Evolutionary conservation across 64 coral and sea anemone genomes (phyloP).

Genomic region (Stylophora pistillata): DNA sequence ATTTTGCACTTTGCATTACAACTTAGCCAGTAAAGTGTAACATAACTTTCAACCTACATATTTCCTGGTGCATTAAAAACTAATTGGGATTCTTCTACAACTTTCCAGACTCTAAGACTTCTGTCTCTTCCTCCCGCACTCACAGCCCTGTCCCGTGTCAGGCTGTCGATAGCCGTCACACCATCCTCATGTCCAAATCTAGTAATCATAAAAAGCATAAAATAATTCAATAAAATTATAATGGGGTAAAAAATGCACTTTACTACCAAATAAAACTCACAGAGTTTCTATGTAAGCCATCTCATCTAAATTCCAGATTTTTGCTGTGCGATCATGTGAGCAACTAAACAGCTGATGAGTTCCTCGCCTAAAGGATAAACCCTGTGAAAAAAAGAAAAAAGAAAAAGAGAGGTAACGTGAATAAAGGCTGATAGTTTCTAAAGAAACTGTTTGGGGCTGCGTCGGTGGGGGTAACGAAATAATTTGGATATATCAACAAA

Average conservation of each 20-base stretch:
- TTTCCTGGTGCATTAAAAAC: conserved; percentile 80
- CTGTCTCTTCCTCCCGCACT: conserved; percentile 88
- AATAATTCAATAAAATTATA: background rate
- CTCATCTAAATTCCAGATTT: conserved; percentile 99
- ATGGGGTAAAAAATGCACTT: background rate
- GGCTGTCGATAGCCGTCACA: conserved; percentile 87
- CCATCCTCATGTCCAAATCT: conserved; percentile 94
- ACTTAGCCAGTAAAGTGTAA: background rate
- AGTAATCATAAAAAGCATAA: background rate
- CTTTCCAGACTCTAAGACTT: conserved; percentile 93
- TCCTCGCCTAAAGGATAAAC: conserved; percentile 86
- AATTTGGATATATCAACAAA: no score
- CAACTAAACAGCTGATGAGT: conserved; percentile 94
- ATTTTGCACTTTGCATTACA: no score
- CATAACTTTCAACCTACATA: conserved; percentile 21
- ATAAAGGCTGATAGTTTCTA: no score
- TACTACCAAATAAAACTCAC: conserved; percentile 53
- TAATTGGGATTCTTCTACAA: conserved; percentile 86
- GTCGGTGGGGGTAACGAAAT: no score
- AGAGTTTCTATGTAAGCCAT: conserved; percentile 99
- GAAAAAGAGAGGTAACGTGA: background rate
- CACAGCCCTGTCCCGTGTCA: conserved; percentile 82
- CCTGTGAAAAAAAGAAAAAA: conserved; percentile 59
- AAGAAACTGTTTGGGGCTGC: no score
- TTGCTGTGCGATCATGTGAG: conserved; percentile 86